These are phyloP conservation scores for Etheostoma spectabile DNA, from an alignment of 2,113 vertebrate genomes.

Conservation along the genomic window DNA sequence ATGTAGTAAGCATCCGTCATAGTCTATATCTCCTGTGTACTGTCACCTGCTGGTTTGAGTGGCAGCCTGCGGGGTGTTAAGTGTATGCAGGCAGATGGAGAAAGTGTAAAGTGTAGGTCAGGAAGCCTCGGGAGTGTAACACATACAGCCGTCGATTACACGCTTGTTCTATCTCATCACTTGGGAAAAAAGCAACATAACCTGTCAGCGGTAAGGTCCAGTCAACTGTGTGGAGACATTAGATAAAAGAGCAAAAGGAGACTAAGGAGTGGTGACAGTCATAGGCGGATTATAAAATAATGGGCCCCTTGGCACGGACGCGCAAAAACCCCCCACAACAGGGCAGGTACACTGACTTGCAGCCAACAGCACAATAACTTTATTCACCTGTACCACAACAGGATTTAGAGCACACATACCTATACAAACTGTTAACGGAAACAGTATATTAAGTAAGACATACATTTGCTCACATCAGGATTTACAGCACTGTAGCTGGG, in stretches of 20 bases:
- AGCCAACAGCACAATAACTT: too few relatives aligned
- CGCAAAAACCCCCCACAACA: too few relatives aligned
- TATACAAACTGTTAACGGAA: too few relatives aligned
- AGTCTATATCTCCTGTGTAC: conserved; percentile 13
- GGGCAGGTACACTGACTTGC: too few relatives aligned
- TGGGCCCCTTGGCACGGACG: too few relatives aligned
- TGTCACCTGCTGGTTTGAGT: conserved; percentile 73
- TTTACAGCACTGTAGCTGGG: too few relatives aligned
- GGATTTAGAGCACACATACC: too few relatives aligned
- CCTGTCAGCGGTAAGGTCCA: conserved; percentile 16
- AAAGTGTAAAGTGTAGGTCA: conserved; percentile 74
- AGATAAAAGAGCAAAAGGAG: conserved; percentile 22
- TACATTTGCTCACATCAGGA: too few relatives aligned
- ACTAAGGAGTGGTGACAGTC: not conserved
- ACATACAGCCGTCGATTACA: conserved; percentile 52
- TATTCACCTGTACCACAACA: too few relatives aligned
- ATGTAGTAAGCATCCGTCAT: conserved; percentile 3
- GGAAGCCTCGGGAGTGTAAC: conserved; percentile 43
- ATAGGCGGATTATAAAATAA: too few relatives aligned
- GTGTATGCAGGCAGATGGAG: conserved; percentile 66
- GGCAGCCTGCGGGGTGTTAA: conserved; percentile 66
- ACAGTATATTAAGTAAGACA: too few relatives aligned
- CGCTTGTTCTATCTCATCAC: conserved; percentile 32
- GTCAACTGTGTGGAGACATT: conserved; percentile 38
- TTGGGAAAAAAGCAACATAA: conserved; percentile 30